These are phyloP conservation scores for Cacajao melanocephalus DNA, from an alignment of 2,797 vertebrate species.

Conservation along the genomic window DNA sequence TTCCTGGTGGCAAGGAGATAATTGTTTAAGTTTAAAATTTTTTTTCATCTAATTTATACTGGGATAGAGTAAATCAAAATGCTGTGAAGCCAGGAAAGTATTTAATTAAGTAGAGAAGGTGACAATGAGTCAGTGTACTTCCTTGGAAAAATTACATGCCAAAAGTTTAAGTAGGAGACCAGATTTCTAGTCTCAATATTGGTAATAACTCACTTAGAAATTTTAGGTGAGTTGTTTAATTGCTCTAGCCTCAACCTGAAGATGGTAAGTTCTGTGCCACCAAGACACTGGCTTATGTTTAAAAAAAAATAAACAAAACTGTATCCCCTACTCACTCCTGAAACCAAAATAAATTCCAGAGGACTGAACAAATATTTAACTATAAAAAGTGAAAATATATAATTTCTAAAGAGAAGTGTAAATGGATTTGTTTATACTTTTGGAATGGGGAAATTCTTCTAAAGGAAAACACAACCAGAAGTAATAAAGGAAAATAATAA, in stretches of 20 bases:
- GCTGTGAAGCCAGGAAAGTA: conserved; percentile 44
- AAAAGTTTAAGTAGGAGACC: conserved; percentile 36
- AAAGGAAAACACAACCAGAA: conserved; percentile 1
- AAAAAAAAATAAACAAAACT: neutral
- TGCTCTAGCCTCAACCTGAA: neutral
- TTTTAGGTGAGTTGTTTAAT: neutral
- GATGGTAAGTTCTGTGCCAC: neutral
- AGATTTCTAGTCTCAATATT: conserved; percentile 20
- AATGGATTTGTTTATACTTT: neutral
- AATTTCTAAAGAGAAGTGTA: neutral
- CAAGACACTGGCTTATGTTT: neutral
- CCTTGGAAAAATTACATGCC: conserved; percentile 34
- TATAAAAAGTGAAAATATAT: conserved; percentile 33
- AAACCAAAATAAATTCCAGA: neutral
- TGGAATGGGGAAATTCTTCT: neutral
- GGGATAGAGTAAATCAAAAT: conserved; percentile 56
- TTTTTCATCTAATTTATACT: conserved; percentile 58
- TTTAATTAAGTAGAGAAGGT: conserved; percentile 50
- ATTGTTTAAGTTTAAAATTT: conserved; percentile 60
- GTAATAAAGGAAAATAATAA: conserved; percentile 12
- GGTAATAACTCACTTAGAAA: conserved; percentile 45
- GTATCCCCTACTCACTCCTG: neutral
- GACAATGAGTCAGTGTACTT: conserved; percentile 41
- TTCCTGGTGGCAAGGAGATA: conserved; percentile 51
- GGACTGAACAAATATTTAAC: conserved; percentile 26